Percentiles rank a stretch among this genome's conserved stretches.
phyloP scores from a whole-genome alignment of 2,888 invertebrate species.

The Bugulina stolonifera region DNA sequence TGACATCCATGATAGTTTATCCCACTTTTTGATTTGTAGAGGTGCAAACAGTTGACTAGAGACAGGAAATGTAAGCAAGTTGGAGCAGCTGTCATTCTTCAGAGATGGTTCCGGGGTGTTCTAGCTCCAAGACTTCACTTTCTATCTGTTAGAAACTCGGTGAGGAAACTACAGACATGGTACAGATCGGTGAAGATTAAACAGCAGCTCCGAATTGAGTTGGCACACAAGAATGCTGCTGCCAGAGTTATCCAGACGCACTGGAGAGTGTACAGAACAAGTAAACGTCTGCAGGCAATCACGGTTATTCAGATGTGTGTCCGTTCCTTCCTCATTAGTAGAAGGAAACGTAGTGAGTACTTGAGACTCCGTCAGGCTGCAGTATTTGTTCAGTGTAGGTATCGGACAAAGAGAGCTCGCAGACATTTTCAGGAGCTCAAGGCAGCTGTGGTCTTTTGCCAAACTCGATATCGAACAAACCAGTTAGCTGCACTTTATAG shows the following conservation, averaged over 20 bases:
- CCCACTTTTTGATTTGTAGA: too few relatives aligned
- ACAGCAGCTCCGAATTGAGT: not conserved
- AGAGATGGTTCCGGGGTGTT: constrained; percentile 29
- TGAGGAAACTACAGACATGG: constrained; percentile 1
- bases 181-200: not conserved
- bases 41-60: too few relatives aligned
- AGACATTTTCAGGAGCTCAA: not conserved
- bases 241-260: not conserved
- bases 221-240: not conserved
- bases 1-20: too few relatives aligned
- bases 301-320: not conserved
- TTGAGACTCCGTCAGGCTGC: not conserved
- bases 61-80: too few relatives aligned
- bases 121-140: not conserved
- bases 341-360: not conserved
- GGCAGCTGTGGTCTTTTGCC: not conserved
- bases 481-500: not conserved
- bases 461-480: not conserved
- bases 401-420: not conserved
- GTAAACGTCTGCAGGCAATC: not conserved
- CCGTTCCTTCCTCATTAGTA: not conserved
- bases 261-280: not conserved
- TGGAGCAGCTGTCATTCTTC: constrained; percentile 32
- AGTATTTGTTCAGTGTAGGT: not conserved
- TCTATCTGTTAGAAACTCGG: not conserved